Evolutionary conservation across 2,113 vertebrate species (phyloP).

Genomic region (Pedetes capensis): DNA sequence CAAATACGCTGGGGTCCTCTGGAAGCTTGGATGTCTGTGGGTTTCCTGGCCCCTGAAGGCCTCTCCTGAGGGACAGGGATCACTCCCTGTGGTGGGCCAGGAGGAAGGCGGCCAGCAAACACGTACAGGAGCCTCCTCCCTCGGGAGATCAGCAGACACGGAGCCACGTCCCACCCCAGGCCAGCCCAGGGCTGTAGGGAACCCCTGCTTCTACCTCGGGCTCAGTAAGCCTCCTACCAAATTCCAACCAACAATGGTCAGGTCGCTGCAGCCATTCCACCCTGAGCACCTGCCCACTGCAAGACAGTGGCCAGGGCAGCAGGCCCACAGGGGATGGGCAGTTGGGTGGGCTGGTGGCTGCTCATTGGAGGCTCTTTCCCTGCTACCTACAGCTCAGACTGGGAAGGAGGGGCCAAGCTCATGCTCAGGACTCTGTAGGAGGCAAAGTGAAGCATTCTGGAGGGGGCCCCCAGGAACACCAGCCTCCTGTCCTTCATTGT

Average conservation of each 20-base stretch:
- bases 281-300: background rate
- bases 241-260: background rate
- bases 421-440: background rate
- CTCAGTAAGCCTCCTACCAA: background rate
- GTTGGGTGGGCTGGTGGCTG: background rate
- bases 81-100: background rate
- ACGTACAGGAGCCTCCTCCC: background rate
- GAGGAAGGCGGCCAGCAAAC: background rate
- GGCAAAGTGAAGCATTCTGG: background rate
- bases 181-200: background rate
- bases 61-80: background rate
- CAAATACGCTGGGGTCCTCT: background rate
- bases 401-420: background rate
- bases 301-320: background rate
- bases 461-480: fast-evolving
- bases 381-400: background rate
- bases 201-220: background rate
- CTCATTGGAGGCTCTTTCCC: background rate
- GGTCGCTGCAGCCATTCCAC: background rate
- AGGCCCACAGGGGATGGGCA: background rate
- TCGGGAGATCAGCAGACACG: background rate
- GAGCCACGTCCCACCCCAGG: no score
- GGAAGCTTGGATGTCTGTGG: no score
- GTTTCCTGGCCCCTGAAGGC: no score
- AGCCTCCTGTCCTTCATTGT: background rate